Percentiles rank a stretch among this genome's conserved stretches.
Evolutionary conservation across 2,113 vertebrate species (phyloP).

Genomic region (Leptobrachium leishanense): DNA sequence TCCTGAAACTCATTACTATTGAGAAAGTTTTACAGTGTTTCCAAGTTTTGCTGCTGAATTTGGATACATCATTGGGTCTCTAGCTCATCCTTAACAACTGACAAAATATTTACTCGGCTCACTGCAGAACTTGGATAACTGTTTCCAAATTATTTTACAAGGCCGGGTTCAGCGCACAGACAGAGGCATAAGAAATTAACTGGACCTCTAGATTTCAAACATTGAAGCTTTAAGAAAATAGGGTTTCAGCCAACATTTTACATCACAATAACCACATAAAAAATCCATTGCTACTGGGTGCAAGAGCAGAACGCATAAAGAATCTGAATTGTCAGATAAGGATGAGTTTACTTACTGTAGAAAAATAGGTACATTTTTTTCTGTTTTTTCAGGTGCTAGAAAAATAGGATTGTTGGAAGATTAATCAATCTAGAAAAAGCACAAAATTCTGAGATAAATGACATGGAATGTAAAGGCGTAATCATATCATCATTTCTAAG

Average conservation of each 20-base stretch:
- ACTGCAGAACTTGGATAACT: conserved; percentile 68
- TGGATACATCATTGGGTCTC: conserved; percentile 68
- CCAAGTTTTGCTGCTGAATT: conserved; percentile 74
- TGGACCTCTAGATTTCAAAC: conserved; percentile 62
- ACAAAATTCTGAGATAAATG: too few relatives aligned
- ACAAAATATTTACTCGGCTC: conserved; percentile 85
- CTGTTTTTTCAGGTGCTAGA: too few relatives aligned
- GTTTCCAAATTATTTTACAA: conserved; percentile 78
- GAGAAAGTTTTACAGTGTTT: conserved; percentile 71
- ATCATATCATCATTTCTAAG: too few relatives aligned
- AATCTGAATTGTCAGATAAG: conserved; percentile 3
- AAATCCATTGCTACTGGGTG: conserved; percentile 19
- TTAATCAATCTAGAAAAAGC: too few relatives aligned
- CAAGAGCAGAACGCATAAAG: neutral
- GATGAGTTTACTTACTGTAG: conserved; percentile 13
- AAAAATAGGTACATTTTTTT: too few relatives aligned
- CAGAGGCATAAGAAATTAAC: conserved; percentile 74
- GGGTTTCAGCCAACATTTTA: conserved; percentile 48
- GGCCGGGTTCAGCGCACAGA: conserved; percentile 77
- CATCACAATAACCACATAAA: conserved; percentile 8
- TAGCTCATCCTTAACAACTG: conserved; percentile 87
- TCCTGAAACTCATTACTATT: conserved; percentile 71
- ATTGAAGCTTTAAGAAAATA: conserved; percentile 70
- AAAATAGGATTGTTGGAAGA: too few relatives aligned
- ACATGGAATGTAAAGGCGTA: too few relatives aligned